Evolutionary conservation across 2,888 invertebrate genomes (phyloP), one percentile per base, ranked within the genome.

Genomic region (Temnothorax rugatulus): DNA sequence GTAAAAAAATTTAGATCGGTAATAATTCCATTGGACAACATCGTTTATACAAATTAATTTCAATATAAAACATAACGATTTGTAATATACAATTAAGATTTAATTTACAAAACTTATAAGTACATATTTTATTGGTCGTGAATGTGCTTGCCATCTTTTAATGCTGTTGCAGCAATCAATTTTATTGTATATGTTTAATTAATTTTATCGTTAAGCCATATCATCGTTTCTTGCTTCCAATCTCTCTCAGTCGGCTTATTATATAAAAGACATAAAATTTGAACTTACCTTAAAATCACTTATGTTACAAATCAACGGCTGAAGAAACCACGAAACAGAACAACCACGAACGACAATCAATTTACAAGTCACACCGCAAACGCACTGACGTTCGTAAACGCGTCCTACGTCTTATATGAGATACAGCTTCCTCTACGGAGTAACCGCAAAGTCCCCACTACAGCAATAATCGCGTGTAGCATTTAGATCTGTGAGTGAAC

Each of bases 321-420:
- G 3, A 25, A 71, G 1, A 57, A 34, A 77, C 21, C 21, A 47
- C 44, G 13, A 18, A 18, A 44, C 4, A 25, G 18, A 66, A 52
- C 21, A 50, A 25, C 4, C 18, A 64, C 52, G 7, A 79, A 4
- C 47, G 59, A 38, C 50, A 63, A 57, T 18, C 83, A 44, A 82
- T 82, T 88, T 44, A 71, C 34, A 57, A 69, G 59, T 83, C 71
- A 73, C 68, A 85, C 76, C 83, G 73, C 68, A 83, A 76, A 41
- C 52, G 50, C 64, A 91, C 90, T 92, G 88, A 85, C 84, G 76
- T 68, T 59, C 38, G 15, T 54, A 74, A 74, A 63, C 73, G 50
- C 84, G 74, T 77, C 9, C 87, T 50, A 87, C 82, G 86, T 90
- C 88, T 91, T 92, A 92, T 92, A 92, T 79, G 83, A 86, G 75